phyloP scores from a whole-genome alignment of 2,888 invertebrate genomes.

The Xanthia togata region DNA sequence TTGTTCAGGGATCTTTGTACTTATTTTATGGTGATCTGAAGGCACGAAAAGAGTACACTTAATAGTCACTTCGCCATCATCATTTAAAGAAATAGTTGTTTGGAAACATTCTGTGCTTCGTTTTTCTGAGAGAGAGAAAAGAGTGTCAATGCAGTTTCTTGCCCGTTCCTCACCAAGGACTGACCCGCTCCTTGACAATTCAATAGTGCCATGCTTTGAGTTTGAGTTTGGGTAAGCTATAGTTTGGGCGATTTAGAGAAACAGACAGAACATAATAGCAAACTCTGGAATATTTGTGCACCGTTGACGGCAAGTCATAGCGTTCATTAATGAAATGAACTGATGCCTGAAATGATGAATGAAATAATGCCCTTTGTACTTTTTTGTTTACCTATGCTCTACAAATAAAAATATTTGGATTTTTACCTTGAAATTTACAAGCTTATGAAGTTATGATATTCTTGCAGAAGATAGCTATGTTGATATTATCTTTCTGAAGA shows the following conservation, averaged over 20 bases:
- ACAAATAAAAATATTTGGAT: too few relatives aligned
- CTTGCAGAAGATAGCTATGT: too few relatives aligned
- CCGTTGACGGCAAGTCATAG: too few relatives aligned
- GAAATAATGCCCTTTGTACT: too few relatives aligned
- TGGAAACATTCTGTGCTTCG: not conserved
- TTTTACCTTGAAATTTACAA: not conserved
- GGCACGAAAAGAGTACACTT: not conserved
- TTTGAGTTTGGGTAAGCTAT: not conserved
- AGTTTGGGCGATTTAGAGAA: not conserved
- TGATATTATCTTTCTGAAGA: not conserved
- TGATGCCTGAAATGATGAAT: too few relatives aligned
- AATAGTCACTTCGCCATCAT: not conserved
- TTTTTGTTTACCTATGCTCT: too few relatives aligned
- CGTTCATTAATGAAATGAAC: too few relatives aligned
- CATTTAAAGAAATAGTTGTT: not conserved
- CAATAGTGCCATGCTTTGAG: too few relatives aligned
- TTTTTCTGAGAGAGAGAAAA: not conserved
- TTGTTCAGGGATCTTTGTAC: slow-evolving; percentile 7
- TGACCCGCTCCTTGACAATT: too few relatives aligned
- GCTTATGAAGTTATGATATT: not conserved
- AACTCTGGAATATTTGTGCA: not conserved
- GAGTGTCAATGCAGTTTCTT: too few relatives aligned
- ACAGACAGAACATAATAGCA: not conserved
- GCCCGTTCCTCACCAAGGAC: too few relatives aligned
- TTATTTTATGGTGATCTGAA: not conserved